Base-by-base conservation (phyloP, 1,140 invertebrate species). In the Streblospio benedicti region DNA sequence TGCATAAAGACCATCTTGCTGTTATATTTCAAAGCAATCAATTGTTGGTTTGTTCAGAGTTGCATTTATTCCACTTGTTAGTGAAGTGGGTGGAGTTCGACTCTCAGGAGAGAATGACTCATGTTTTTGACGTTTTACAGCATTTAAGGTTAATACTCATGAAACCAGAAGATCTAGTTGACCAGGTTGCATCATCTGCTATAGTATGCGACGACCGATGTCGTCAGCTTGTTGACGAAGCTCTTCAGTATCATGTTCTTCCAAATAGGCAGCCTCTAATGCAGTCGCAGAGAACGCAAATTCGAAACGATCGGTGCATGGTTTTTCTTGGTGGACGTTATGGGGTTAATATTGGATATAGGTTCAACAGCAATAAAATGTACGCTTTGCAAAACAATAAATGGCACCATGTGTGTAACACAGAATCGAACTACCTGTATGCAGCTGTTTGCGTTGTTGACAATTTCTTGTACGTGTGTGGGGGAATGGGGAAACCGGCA, bases 381-480 rank as follows among this genome's bases (percentile, higher is more conserved):
- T 52, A 52, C n/a, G 50, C 50, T 2, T 31, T 52, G 6, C 50
- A n/a, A 25, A 25, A 52, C 30, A 16, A 31, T 9, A 52, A 16
- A 25, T 52, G 50, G 50, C 23, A 28, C 12, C 50, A 25, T 12
- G 27, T 52, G 5, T 31, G 27, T 9, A 18, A 31, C 30, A 52
- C 23, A 5, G 50, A 52, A 18, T 28, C 23, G 23, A 52, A 31
- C 30, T 52, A 30, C 50, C 50, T 52, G 27, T 52, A 30, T 28
- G 50, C 50, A 4, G 50, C 50, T 28, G 50, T 52, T 14, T 25
- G 18, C 33, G 50, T 52, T 31, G 50, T 52, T 25, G 50, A 52
- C 16, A 52, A 52, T 31, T 52, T 52, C n/a, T 31, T 52, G 25
- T 52, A 52, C n/a, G 50, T 52, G 30, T 52, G 50, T 52, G 50